Evolutionary conservation across 2,113 vertebrate species (phyloP).

Genomic region (Peromyscus leucopus): DNA sequence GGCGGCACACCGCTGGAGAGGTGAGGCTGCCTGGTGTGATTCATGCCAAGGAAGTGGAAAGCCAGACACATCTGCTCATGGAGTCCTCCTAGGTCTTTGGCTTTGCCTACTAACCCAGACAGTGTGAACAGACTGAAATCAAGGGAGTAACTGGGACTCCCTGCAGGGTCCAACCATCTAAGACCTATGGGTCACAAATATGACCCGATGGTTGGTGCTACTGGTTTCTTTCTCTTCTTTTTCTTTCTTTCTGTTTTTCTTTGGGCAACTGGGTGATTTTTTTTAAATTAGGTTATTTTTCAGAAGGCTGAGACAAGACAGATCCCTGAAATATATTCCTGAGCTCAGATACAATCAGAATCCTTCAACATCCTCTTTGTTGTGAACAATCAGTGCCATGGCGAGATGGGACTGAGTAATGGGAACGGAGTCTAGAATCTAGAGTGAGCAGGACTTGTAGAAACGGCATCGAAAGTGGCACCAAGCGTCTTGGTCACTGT

Average conservation of each 20-base stretch:
- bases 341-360: neutral
- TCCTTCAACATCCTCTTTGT: neutral
- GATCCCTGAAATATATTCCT: neutral
- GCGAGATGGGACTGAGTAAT: neutral
- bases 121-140: neutral
- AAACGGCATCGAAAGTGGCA: neutral
- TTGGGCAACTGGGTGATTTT: neutral
- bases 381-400: neutral
- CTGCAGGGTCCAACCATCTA: neutral
- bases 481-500: neutral
- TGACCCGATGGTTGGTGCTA: neutral
- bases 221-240: neutral
- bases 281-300: neutral
- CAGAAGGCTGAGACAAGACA: neutral
- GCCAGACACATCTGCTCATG: constrained; percentile 54
- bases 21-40: constrained; percentile 44
- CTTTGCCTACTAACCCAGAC: neutral
- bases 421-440: neutral
- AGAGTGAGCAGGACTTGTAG: neutral
- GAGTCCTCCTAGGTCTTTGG: neutral
- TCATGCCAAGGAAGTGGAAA: constrained; percentile 64
- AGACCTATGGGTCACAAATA: neutral
- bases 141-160: neutral
- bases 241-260: neutral
- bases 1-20: neutral